Conservation (phyloP, 2,797 vertebrate species). For the Neosilurus hyrtlii region DNA sequence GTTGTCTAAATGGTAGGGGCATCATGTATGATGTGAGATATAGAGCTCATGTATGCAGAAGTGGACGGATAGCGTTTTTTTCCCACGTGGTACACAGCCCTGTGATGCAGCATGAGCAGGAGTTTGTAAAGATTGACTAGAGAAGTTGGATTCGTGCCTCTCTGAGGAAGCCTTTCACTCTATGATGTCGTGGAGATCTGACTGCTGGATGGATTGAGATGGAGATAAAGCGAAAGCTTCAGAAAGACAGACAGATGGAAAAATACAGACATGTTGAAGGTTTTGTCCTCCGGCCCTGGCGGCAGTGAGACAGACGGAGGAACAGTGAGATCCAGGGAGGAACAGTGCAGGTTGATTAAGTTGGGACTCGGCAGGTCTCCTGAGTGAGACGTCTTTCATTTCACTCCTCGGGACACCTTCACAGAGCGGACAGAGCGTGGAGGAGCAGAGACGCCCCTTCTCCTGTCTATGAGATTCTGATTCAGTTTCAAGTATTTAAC, state of each 20-base stretch:
- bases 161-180: no score
- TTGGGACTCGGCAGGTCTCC: conserved; percentile 59
- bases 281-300: conserved; percentile 65
- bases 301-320: conserved; percentile 46
- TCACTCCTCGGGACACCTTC: conserved; percentile 55
- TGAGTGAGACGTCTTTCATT: conserved; percentile 35
- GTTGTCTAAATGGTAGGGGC: neutral
- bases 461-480: neutral
- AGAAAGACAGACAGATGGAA: neutral
- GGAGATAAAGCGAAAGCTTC: neutral
- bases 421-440: conserved; percentile 29
- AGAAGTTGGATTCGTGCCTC: neutral
- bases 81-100: neutral
- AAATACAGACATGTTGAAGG: conserved; percentile 62
- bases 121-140: neutral
- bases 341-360: conserved; percentile 66
- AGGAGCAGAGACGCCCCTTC: neutral
- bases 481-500: neutral
- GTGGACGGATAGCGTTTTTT: neutral
- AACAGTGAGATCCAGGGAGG: conserved; percentile 24
- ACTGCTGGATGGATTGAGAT: neutral
- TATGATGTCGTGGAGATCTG: neutral
- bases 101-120: neutral
- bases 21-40: neutral
- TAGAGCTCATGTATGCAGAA: neutral